Conservation (phyloP, 2,888 invertebrate genomes). For the Epistrophella euchroma region DNA sequence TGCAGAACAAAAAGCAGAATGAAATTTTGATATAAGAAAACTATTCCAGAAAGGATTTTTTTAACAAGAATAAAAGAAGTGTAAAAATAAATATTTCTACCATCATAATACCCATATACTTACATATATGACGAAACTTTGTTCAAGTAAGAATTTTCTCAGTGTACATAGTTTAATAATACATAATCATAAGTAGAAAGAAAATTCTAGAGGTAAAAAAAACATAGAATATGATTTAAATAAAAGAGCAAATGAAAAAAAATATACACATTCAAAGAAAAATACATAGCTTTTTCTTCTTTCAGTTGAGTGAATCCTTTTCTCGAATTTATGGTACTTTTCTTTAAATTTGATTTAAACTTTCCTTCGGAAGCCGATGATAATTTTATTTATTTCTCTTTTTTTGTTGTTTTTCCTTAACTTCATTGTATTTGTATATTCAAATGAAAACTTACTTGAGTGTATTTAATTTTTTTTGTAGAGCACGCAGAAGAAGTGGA, state of each 20-base stretch:
- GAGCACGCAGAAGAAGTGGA: neutral
- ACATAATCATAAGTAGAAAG: neutral
- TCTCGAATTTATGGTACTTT: conserved; percentile 43
- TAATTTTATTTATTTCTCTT: conserved; percentile 22
- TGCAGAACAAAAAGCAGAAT: too few species aligned
- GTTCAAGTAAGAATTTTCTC: too few species aligned
- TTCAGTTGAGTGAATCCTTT: conserved; percentile 57
- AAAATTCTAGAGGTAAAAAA: neutral
- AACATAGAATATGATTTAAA: neutral
- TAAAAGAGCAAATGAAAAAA: neutral
- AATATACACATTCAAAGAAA: conserved; percentile 5
- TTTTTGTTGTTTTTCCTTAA: neutral
- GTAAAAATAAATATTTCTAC: too few species aligned
- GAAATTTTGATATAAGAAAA: too few species aligned
- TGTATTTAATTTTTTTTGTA: conserved; percentile 10
- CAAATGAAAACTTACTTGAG: conserved; percentile 53
- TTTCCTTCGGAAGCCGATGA: conserved; percentile 57
- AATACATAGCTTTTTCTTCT: conserved; percentile 47
- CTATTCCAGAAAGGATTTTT: too few species aligned
- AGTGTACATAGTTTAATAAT: neutral
- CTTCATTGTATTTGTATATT: neutral
- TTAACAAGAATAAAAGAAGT: too few species aligned
- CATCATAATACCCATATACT: too few species aligned
- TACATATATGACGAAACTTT: too few species aligned
- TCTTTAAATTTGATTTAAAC: conserved; percentile 64